These are phyloP conservation scores for Melanotaenia parkinsoni DNA, from an alignment of 2,797 vertebrate genomes.

Conservation along the genomic window DNA sequence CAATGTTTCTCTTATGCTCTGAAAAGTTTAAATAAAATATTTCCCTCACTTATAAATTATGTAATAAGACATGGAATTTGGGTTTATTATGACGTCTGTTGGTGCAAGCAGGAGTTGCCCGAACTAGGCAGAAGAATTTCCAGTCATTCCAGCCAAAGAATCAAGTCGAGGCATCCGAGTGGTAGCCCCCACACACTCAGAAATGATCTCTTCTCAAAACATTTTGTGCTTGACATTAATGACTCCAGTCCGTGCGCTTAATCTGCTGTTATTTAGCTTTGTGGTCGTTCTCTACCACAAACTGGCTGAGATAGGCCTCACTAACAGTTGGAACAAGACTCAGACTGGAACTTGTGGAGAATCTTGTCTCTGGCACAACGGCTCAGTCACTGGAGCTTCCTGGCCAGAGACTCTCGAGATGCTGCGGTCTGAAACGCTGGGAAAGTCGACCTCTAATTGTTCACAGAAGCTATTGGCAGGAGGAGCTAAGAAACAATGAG, in stretches of 20 bases:
- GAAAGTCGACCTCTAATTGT: conserved; percentile 83
- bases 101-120: conserved; percentile 35
- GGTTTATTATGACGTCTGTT: conserved; percentile 50
- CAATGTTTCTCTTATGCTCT: conserved; percentile 24
- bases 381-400: conserved; percentile 46
- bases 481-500: conserved; percentile 67
- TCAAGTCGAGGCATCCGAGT: conserved; percentile 37
- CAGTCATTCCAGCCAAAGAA: conserved; percentile 12
- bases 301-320: conserved; percentile 37
- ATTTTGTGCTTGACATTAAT: conserved; percentile 52
- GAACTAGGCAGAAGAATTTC: conserved; percentile 39
- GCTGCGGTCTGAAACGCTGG: conserved; percentile 78
- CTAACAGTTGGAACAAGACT: conserved; percentile 39
- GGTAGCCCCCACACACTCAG: conserved; percentile 25
- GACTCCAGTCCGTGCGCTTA: conserved; percentile 54
- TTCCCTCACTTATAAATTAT: conserved; percentile 14
- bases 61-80: conserved; percentile 27
- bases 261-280: conserved; percentile 54
- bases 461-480: conserved; percentile 80
- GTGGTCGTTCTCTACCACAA: conserved; percentile 60
- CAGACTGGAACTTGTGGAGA: conserved; percentile 33
- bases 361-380: conserved; percentile 52
- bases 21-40: conserved; percentile 34
- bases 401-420: conserved; percentile 63
- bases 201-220: conserved; percentile 36